Evolutionary conservation across 2,888 invertebrate species (phyloP).

Genomic region (Epiperipatus broadwayi): DNA sequence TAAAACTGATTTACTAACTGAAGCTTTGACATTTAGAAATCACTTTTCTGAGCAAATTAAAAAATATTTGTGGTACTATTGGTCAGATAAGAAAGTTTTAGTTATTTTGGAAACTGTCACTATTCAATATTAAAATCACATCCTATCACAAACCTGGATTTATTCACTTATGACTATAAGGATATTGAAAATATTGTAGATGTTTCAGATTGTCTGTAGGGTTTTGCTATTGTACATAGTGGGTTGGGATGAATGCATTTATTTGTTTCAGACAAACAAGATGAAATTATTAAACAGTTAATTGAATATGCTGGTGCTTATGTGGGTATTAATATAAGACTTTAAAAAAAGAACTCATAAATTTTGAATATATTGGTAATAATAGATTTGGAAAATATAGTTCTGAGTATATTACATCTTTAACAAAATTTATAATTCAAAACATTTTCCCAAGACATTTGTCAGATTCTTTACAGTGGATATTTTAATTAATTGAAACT

Average conservation of each 20-base stretch:
- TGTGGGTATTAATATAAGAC: constrained; percentile 62
- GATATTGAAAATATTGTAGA: constrained; percentile 55
- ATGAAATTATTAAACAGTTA: constrained; percentile 67
- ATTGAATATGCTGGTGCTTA: constrained; percentile 58
- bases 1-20: too few species aligned
- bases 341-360: constrained; percentile 59
- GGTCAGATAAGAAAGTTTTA: constrained; percentile 78
- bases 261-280: constrained; percentile 64
- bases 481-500: too few species aligned
- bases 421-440: constrained; percentile 87
- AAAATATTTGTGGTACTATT: too few species aligned
- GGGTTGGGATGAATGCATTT: constrained; percentile 79
- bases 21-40: too few species aligned
- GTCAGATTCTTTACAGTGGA: too few species aligned
- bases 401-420: constrained; percentile 87
- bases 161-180: constrained; percentile 62
- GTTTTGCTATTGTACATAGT: constrained; percentile 73
- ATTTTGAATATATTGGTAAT: constrained; percentile 62
- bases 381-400: constrained; percentile 81
- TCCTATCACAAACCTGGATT: constrained; percentile 55
- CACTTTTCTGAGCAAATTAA: too few species aligned
- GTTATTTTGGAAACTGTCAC: constrained; percentile 73
- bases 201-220: constrained; percentile 72
- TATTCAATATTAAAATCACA: constrained; percentile 79
- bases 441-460: constrained; percentile 64